phyloP scores from a whole-genome alignment of 1,140 invertebrate species.

The Nephila pilipes region DNA sequence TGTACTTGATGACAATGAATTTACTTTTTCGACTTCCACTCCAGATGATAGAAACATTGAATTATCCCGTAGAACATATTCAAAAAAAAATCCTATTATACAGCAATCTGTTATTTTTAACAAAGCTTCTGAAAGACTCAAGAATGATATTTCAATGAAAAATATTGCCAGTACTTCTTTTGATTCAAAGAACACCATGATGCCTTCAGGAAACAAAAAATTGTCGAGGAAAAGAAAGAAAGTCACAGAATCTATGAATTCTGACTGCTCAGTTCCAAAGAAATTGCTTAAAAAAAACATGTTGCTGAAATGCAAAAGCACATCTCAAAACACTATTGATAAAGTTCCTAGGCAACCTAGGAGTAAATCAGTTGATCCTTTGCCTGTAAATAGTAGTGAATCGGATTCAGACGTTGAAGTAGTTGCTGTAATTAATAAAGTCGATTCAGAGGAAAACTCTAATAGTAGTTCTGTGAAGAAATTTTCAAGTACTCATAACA shows the following conservation, averaged over 20 bases:
- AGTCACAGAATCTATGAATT: background rate
- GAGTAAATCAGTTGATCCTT: background rate
- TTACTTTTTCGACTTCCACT: background rate
- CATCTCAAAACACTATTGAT: background rate
- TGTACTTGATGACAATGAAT: conserved; percentile 26
- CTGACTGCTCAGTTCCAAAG: background rate
- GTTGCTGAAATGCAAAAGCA: background rate
- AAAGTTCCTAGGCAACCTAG: background rate
- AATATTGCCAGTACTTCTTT: background rate
- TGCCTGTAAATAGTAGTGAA: background rate
- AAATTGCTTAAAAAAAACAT: background rate
- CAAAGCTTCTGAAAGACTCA: background rate
- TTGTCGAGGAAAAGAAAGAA: conserved; percentile 18
- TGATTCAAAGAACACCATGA: background rate
- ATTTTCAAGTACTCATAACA: background rate
- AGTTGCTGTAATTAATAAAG: background rate
- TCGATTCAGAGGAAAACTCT: background rate
- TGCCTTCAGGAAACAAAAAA: background rate
- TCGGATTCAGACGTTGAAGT: conserved; percentile 56
- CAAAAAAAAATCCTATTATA: conserved; percentile 47
- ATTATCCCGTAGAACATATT: conserved; percentile 9
- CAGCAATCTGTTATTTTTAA: background rate
- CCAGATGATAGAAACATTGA: conserved; percentile 1
- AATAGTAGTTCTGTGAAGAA: background rate
- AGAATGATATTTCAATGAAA: background rate